Conservation (phyloP, 2,113 vertebrate genomes). For the Pungitius pungitius region DNA sequence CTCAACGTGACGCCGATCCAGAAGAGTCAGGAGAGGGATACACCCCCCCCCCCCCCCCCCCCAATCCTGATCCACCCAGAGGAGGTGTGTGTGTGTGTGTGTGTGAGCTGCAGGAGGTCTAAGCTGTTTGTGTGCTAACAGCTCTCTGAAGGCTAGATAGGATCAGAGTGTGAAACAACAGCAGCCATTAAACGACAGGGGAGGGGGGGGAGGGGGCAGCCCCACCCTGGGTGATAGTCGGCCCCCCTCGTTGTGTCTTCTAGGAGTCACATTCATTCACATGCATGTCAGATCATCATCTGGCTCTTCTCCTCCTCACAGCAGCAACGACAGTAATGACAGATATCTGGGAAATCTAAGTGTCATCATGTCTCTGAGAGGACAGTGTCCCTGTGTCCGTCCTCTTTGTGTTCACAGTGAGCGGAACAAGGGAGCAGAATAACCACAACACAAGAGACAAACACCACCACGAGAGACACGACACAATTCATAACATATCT, state of each 20-base stretch:
- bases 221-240: not conserved
- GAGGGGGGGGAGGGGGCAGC: not conserved
- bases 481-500: too few relatives aligned
- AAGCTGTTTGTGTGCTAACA: slow-evolving; percentile 49
- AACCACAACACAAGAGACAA: too few relatives aligned
- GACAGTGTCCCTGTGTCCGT: too few relatives aligned
- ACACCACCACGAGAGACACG: too few relatives aligned
- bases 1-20: slow-evolving; percentile 27
- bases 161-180: slow-evolving; percentile 48
- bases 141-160: slow-evolving; percentile 46
- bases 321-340: too few relatives aligned
- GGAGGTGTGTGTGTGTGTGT: slow-evolving; percentile 3
- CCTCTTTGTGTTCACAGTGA: too few relatives aligned
- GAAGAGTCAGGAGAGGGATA: slow-evolving; percentile 11
- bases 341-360: too few relatives aligned
- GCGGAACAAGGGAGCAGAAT: too few relatives aligned
- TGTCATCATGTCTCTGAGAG: too few relatives aligned
- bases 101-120: not conserved
- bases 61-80: slow-evolving; percentile 41
- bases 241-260: slow-evolving; percentile 10
- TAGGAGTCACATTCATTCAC: not conserved
- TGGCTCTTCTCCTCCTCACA: too few relatives aligned
- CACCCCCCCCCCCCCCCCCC: not conserved
- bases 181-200: slow-evolving; percentile 51
- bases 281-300: too few relatives aligned